These are phyloP conservation scores for Drosophila heteroneura DNA, from an alignment of 2,888 invertebrate genomes.

Conservation along the genomic window DNA sequence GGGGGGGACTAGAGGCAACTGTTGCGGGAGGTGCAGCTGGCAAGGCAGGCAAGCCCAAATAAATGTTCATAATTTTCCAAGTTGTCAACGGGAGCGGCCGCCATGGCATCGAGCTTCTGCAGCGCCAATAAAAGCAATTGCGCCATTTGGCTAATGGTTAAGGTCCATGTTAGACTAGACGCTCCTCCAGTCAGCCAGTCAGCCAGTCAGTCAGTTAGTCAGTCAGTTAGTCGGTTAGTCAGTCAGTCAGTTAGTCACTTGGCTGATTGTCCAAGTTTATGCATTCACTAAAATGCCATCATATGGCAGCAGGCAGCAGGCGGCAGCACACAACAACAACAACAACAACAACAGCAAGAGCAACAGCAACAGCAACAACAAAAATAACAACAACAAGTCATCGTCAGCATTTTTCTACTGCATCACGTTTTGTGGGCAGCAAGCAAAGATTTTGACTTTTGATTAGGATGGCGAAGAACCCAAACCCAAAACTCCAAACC, in stretches of 20 bases:
- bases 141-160: conserved; percentile 79
- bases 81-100: conserved; percentile 79
- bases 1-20: background rate
- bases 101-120: conserved; percentile 59
- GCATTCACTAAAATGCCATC: conserved; percentile 73
- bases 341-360: conserved; percentile 7
- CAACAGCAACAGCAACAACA: conserved; percentile 5
- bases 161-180: conserved; percentile 71
- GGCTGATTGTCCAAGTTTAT: conserved; percentile 65
- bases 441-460: conserved; percentile 81
- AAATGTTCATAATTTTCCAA: conserved; percentile 81
- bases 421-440: conserved; percentile 82
- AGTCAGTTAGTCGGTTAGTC: conserved; percentile 10
- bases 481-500: conserved; percentile 41
- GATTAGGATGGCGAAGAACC: conserved; percentile 61
- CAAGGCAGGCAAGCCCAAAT: conserved; percentile 75
- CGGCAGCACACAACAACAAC: conserved; percentile 13
- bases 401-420: conserved; percentile 83
- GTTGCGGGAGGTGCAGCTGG: conserved; percentile 49
- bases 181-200: conserved; percentile 49
- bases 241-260: conserved; percentile 40
- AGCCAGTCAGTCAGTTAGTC: conserved; percentile 14
- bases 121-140: conserved; percentile 80
- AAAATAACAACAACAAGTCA: conserved; percentile 56
- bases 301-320: conserved; percentile 41